Evolutionary conservation across 2,113 vertebrate species (phyloP), one percentile per base, ranked within the genome.

Genomic region (Eubucco bourcierii): DNA sequence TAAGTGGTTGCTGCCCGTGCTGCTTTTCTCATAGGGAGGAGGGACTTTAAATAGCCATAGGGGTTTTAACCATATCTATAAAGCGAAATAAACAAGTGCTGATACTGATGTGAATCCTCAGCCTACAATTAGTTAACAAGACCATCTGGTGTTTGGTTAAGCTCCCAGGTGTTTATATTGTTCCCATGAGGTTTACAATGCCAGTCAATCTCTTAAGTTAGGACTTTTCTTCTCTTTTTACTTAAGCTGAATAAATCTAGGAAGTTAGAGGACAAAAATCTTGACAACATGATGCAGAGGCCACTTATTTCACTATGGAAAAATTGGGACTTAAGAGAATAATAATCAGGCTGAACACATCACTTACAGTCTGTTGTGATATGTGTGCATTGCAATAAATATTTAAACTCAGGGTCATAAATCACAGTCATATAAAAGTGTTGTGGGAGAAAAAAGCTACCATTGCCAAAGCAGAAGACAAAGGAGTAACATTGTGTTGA

Each of bases 91-190:
- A 82, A 24, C 60, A 74, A 74, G 68, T 3, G 4, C 25, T 64
- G 47, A 71, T 34, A 33, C 3, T 67, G 81, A 41, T 1, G 0
- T 50, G 72, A 74, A 39, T 85, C 25, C 61, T 74, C 68, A 85
- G 78, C 37, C 87, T 89, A 50, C 67, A 87, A 13, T 61, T 76
- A 87, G 64, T 50, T 87, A 67, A 19, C 60, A 90, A 82, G 84
- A 87, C 79, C 78, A 96, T 90, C 89, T 90, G 89, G 79, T 93
- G 71, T 84, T 64, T 92, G 31, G 37, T 93, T 93, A 95, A 96
- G 64, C 82, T 83, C 79, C 33, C 18, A 83, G 75, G 84, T 87
- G 56, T 31, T 82, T 74, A 12, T 52, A 33, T 50, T 71, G 47
- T 58, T 92, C n/a, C n/a, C 0, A 0, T 53, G 82, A 75, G 76